Evolutionary conservation across 2,113 vertebrate genomes (phyloP).

Genomic region (Trogon surrucura): DNA sequence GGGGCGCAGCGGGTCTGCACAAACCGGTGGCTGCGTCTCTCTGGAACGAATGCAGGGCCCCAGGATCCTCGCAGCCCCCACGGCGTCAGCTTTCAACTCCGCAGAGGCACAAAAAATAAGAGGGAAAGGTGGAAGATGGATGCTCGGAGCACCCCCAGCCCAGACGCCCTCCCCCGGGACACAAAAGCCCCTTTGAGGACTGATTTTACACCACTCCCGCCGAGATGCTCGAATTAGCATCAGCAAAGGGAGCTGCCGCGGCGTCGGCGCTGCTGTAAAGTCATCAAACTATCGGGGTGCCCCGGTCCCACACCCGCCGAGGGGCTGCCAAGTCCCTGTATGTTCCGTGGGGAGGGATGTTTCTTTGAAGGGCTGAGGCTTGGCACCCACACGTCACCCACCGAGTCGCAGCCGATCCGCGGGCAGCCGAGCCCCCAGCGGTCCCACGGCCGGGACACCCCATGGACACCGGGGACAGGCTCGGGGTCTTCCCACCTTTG

Average conservation of each 20-base stretch:
- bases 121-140: conserved; percentile 14
- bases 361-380: rapidly evolving
- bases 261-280: neutral
- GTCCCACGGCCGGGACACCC: rapidly evolving
- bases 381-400: rapidly evolving
- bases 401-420: rapidly evolving
- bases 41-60: neutral
- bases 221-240: neutral
- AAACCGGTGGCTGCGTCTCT: neutral
- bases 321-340: neutral
- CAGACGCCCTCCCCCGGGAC: neutral
- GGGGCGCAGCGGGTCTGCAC: neutral
- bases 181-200: conserved; percentile 40
- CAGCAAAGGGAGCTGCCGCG: neutral
- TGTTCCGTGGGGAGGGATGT: neutral
- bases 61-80: neutral
- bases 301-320: rapidly evolving
- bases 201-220: neutral
- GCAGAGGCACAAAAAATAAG: neutral
- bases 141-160: neutral
- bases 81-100: neutral
- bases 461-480: rapidly evolving
- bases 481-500: rapidly evolving
- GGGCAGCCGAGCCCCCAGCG: rapidly evolving
- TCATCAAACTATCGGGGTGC: rapidly evolving